Conservation (phyloP, 2,113 vertebrate species). For the Scalopus aquaticus region DNA sequence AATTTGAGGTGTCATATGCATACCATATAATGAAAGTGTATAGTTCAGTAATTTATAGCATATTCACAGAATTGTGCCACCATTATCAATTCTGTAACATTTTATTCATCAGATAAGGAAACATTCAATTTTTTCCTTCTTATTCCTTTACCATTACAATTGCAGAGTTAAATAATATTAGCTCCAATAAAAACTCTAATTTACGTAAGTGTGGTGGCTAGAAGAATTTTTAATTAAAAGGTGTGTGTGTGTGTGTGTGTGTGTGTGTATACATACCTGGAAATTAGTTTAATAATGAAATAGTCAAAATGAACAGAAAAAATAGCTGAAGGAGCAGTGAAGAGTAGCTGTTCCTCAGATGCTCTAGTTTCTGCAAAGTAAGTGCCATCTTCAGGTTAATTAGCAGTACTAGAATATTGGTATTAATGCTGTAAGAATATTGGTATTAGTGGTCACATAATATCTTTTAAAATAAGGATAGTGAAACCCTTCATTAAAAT, state of each 20-base stretch:
- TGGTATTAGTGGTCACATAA: background rate
- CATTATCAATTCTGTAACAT: too few relatives aligned
- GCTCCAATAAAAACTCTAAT: background rate
- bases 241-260: background rate
- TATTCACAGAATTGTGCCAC: too few relatives aligned
- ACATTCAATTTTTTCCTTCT: background rate
- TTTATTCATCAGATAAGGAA: too few relatives aligned
- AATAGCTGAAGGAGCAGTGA: background rate
- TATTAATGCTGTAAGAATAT: background rate
- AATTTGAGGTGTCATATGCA: too few relatives aligned
- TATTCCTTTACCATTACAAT: background rate
- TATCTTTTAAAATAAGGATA: background rate
- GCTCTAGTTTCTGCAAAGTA: background rate
- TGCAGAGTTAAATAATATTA: constrained; percentile 8
- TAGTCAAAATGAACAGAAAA: background rate
- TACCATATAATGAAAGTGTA: too few relatives aligned
- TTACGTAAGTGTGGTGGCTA: background rate
- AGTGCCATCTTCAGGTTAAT: background rate
- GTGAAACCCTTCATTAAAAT: background rate
- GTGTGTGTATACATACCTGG: background rate
- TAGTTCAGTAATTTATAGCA: too few relatives aligned
- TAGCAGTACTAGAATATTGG: background rate
- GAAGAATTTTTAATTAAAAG: background rate
- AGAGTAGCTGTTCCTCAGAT: background rate
- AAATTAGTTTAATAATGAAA: constrained; percentile 9